Conservation (phyloP, 2,797 vertebrate genomes). For the Hybognathus amarus region DNA sequence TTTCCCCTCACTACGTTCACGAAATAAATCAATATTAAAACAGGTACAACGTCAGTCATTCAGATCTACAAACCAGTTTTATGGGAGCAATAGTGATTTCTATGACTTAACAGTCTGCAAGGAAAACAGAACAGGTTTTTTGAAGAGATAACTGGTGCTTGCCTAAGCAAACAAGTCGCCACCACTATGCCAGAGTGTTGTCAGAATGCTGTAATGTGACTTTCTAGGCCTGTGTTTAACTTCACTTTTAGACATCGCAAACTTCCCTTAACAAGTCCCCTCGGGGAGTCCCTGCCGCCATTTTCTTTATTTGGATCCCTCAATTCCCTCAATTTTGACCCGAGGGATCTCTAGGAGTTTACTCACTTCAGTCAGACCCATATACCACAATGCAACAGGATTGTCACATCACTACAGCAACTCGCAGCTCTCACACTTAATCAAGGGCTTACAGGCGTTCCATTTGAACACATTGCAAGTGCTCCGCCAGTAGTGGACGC, state of each 20-base stretch:
- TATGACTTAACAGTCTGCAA: not conserved
- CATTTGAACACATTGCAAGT: too few relatives aligned
- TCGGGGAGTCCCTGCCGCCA: not conserved
- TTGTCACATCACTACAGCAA: not conserved
- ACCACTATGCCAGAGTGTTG: not conserved
- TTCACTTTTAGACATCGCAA: not conserved
- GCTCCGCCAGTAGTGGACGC: too few relatives aligned
- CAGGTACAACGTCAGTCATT: not conserved
- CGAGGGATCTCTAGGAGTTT: too few relatives aligned
- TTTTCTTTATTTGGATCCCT: not conserved
- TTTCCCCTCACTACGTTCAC: not conserved
- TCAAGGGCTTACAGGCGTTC: not conserved
- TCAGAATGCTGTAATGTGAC: not conserved
- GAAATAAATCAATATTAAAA: not conserved
- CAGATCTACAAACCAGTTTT: not conserved
- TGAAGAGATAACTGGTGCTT: slow-evolving; percentile 34
- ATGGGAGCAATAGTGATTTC: not conserved
- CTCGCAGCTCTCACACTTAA: not conserved
- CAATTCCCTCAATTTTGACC: too few relatives aligned
- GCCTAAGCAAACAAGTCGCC: slow-evolving; percentile 23
- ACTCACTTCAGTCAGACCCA: too few relatives aligned
- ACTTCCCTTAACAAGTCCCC: not conserved
- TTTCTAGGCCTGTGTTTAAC: not conserved
- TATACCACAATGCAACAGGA: too few relatives aligned
- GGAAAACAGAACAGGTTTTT: slow-evolving; percentile 16